Evolutionary conservation across 2,888 invertebrate genomes (phyloP).

Genomic region (Spialia ferax): DNA sequence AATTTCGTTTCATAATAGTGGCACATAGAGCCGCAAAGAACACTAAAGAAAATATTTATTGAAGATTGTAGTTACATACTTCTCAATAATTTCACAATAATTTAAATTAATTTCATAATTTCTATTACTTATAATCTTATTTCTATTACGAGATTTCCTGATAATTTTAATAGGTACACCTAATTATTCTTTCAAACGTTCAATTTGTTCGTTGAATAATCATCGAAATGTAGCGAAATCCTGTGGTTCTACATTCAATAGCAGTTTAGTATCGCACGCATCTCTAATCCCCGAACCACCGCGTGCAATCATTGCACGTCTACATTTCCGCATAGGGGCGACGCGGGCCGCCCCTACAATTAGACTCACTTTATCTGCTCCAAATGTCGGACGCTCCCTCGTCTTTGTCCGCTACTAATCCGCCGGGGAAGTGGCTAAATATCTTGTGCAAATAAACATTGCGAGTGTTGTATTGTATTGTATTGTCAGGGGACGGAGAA

Average conservation of each 20-base stretch:
- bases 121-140: too few species aligned
- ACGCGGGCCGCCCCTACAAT: slow-evolving; percentile 76
- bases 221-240: too few species aligned
- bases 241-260: not conserved
- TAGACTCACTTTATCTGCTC: slow-evolving; percentile 75
- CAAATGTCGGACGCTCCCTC: slow-evolving; percentile 62
- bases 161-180: too few species aligned
- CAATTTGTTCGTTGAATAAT: too few species aligned
- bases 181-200: too few species aligned
- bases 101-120: too few species aligned
- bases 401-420: slow-evolving; percentile 78
- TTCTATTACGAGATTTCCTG: too few species aligned
- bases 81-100: too few species aligned
- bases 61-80: too few species aligned
- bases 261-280: not conserved
- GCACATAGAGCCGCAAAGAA: too few species aligned
- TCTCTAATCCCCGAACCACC: not conserved
- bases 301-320: slow-evolving; percentile 1
- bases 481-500: slow-evolving; percentile 71
- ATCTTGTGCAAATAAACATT: slow-evolving; percentile 87
- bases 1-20: too few species aligned
- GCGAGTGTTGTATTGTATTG: slow-evolving; percentile 57
- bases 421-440: slow-evolving; percentile 85
- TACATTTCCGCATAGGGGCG: slow-evolving; percentile 50
- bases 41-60: too few species aligned